Evolutionary conservation across 2,888 invertebrate genomes (phyloP).

Genomic region (Drosophila setosimentum): DNA sequence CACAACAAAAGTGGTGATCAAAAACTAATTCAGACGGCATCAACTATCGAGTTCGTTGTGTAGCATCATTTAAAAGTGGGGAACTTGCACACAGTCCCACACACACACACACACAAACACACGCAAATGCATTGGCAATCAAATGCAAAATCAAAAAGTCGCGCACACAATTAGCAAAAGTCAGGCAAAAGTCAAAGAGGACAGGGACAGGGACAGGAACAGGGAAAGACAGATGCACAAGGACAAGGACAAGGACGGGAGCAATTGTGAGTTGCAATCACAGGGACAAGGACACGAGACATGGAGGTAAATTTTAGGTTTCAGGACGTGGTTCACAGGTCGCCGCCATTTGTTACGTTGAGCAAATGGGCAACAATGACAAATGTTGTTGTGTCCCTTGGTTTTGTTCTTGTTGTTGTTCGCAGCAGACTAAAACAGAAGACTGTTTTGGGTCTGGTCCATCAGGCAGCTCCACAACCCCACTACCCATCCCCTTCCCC

Average conservation of each 20-base stretch:
- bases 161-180: slow-evolving; percentile 63
- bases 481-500: background rate
- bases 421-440: slow-evolving; percentile 36
- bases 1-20: background rate
- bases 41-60: background rate
- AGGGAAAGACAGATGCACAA: background rate
- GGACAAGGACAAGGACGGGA: slow-evolving; percentile 8
- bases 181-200: slow-evolving; percentile 19
- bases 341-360: slow-evolving; percentile 53
- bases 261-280: background rate
- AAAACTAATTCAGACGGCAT: background rate
- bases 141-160: slow-evolving; percentile 53
- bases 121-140: background rate
- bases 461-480: background rate
- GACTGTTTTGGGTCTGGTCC: slow-evolving; percentile 56
- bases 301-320: background rate
- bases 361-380: slow-evolving; percentile 54
- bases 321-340: slow-evolving; percentile 19
- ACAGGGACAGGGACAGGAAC: slow-evolving; percentile 1
- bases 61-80: background rate
- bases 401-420: slow-evolving; percentile 21
- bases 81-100: background rate
- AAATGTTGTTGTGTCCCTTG: slow-evolving; percentile 25
- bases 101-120: background rate
- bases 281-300: slow-evolving; percentile 28